These are phyloP conservation scores for Trialeurodes vaporariorum DNA, from an alignment of 1,140 invertebrate genomes.

Conservation along the genomic window DNA sequence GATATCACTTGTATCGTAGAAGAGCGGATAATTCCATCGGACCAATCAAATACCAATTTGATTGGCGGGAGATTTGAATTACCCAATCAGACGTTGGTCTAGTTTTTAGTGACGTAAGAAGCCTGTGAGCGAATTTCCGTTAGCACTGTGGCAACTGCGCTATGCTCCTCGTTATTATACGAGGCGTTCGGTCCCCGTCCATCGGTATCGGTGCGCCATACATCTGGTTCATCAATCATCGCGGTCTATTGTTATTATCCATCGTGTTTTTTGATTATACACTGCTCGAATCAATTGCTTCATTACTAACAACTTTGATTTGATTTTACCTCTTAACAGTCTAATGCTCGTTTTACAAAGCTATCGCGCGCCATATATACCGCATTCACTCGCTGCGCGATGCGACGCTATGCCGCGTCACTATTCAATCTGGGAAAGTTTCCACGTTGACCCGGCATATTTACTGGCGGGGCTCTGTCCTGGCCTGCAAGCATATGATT, in stretches of 20 bases:
- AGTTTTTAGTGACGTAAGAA: no score
- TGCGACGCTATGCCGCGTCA: neutral
- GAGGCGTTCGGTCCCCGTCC: no score
- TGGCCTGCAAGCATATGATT: no score
- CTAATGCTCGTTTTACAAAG: neutral
- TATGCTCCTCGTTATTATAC: neutral
- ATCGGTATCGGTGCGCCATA: neutral
- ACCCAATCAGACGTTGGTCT: no score
- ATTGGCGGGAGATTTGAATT: no score
- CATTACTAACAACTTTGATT: conserved; percentile 1
- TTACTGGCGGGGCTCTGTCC: no score
- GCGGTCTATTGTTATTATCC: neutral
- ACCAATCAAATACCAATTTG: no score
- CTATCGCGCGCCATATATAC: neutral
- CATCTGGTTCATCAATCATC: neutral
- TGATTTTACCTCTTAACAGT: neutral
- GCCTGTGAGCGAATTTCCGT: no score
- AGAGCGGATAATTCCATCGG: no score
- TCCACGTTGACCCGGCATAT: neutral
- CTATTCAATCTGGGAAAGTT: neutral
- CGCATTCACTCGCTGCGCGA: no score
- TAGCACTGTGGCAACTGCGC: no score
- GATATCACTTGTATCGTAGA: no score
- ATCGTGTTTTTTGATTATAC: neutral
- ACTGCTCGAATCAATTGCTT: neutral